Evolutionary conservation across 2,113 vertebrate species (phyloP).

Genomic region (Aspiorhynchus laticeps): DNA sequence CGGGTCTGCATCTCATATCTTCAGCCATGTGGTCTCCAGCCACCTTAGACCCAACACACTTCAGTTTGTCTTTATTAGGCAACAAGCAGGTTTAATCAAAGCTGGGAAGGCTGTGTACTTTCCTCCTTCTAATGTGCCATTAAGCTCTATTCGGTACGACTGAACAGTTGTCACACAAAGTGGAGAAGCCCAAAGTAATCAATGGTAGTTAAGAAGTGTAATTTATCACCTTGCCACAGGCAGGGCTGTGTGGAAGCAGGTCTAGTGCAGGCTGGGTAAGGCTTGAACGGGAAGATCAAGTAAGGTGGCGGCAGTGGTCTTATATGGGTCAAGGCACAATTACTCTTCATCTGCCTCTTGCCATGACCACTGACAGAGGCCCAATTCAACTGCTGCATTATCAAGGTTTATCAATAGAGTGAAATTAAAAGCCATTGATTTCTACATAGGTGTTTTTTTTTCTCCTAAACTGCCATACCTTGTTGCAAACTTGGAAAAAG

Average conservation of each 20-base stretch:
- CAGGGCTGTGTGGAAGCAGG: constrained; percentile 80
- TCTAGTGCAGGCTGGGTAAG: constrained; percentile 65
- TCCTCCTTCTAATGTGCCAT: constrained; percentile 87
- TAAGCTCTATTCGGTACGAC: constrained; percentile 90
- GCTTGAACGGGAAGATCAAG: constrained; percentile 46
- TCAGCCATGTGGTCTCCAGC: constrained; percentile 61
- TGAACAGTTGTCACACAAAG: constrained; percentile 89
- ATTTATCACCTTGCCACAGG: constrained; percentile 98
- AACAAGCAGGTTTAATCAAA: constrained; percentile 80
- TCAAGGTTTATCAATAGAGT: constrained; percentile 75
- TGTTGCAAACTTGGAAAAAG: constrained; percentile 38
- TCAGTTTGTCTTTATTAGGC: constrained; percentile 84
- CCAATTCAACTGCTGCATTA: constrained; percentile 75
- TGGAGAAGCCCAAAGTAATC: constrained; percentile 93
- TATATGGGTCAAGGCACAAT: constrained; percentile 75
- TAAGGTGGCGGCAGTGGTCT: constrained; percentile 64
- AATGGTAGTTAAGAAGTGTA: constrained; percentile 96
- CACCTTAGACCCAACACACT: constrained; percentile 64
- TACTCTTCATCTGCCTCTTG: constrained; percentile 79
- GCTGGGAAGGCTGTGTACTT: constrained; percentile 71
- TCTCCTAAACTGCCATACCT: constrained; percentile 1
- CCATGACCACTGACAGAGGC: constrained; percentile 72
- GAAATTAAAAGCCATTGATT: constrained; percentile 79
- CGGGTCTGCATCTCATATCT: constrained; percentile 58
- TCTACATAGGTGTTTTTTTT: constrained; percentile 56